Percentiles rank a stretch among this genome's conserved stretches.
Evolutionary conservation across 1,140 invertebrate genomes (phyloP).

Genomic region (Acyrthosiphon pisum): DNA sequence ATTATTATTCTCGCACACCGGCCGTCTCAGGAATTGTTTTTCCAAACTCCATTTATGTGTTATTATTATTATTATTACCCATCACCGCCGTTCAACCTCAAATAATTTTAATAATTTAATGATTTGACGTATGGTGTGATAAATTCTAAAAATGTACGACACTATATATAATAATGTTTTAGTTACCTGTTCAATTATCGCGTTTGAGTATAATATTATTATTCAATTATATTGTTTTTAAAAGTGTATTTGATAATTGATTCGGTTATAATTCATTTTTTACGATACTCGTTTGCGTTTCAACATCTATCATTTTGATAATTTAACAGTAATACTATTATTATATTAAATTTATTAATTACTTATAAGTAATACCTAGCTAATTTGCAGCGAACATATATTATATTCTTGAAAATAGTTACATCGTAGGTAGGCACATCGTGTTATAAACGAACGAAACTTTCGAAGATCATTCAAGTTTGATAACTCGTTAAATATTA

Average conservation of each 20-base stretch:
- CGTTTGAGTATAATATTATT: not conserved
- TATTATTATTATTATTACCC: not conserved
- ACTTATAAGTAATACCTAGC: not conserved
- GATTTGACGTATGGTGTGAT: not conserved
- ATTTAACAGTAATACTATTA: not conserved
- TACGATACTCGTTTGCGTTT: not conserved
- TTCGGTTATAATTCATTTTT: not conserved
- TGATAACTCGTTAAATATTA: constrained; percentile 18
- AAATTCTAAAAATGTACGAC: not conserved
- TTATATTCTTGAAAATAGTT: not conserved
- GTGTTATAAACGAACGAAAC: not conserved
- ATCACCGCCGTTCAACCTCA: not conserved
- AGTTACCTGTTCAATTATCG: not conserved
- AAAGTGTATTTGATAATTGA: not conserved
- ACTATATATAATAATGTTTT: not conserved
- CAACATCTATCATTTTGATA: not conserved
- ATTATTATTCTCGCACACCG: not conserved
- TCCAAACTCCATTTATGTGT: not conserved
- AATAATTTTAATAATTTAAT: not conserved
- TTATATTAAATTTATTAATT: not conserved
- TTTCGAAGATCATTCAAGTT: not conserved
- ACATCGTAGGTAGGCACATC: not conserved
- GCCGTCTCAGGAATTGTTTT: not conserved
- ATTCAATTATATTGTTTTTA: not conserved
- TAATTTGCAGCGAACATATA: not conserved